Evolutionary conservation across 2,113 vertebrate genomes (phyloP).

Genomic region (Origma solitaria): DNA sequence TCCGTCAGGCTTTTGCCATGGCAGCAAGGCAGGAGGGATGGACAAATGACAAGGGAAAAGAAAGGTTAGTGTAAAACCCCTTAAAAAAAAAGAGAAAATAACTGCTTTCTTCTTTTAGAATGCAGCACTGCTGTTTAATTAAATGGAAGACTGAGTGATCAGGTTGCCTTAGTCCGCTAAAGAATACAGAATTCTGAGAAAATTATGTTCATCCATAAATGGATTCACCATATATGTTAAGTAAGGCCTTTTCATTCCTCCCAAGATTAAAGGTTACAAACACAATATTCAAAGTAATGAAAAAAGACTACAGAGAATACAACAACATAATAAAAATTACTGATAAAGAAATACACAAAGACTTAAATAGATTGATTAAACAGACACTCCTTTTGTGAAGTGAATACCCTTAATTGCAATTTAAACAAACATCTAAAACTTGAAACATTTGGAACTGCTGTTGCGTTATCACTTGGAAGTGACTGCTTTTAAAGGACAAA

Average conservation of each 20-base stretch:
- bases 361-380: neutral
- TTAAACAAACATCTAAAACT: neutral
- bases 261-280: neutral
- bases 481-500: neutral
- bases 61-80: neutral
- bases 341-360: neutral
- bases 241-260: neutral
- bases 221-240: neutral
- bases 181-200: neutral
- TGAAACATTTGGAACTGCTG: neutral
- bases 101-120: neutral
- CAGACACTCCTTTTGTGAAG: neutral
- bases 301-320: neutral
- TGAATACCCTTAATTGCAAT: neutral
- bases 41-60: neutral
- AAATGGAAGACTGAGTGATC: neutral
- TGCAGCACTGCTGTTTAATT: neutral
- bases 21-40: neutral
- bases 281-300: neutral
- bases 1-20: constrained; percentile 81
- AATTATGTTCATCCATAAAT: neutral
- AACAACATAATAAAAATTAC: neutral
- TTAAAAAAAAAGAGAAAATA: neutral
- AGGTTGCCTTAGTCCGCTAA: neutral
- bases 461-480: neutral